phyloP scores from a whole-genome alignment of 1,140 invertebrate genomes.

The Scaptomyza hsui region DNA sequence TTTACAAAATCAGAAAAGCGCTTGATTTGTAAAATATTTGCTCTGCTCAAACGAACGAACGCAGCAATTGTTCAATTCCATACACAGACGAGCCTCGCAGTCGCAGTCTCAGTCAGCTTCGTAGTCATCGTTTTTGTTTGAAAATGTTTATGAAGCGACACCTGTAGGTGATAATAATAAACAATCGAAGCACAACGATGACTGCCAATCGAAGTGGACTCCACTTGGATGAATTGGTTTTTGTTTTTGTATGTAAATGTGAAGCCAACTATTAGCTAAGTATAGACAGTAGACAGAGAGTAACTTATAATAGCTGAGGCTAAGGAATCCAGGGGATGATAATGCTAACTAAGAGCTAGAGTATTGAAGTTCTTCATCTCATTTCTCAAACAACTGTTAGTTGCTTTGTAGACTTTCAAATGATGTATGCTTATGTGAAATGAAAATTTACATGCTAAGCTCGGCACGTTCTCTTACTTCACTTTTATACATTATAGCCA shows the following conservation, averaged over 20 bases:
- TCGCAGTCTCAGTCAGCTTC: constrained; percentile 22
- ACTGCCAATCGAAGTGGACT: constrained; percentile 66
- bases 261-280: constrained; percentile 55
- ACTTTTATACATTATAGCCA: too few species aligned
- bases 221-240: constrained; percentile 8
- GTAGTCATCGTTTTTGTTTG: constrained; percentile 57
- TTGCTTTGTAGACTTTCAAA: too few species aligned
- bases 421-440: too few species aligned
- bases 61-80: constrained; percentile 78
- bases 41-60: constrained; percentile 83
- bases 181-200: constrained; percentile 73
- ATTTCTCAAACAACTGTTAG: too few species aligned
- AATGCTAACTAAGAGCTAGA: too few species aligned
- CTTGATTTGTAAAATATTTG: constrained; percentile 84
- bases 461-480: constrained; percentile 1
- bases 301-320: not conserved
- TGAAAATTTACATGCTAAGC: too few species aligned
- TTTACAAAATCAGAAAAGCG: constrained; percentile 83
- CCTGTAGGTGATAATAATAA: constrained; percentile 82
- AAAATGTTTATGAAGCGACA: constrained; percentile 81
- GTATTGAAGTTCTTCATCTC: too few species aligned
- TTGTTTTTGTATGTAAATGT: constrained; percentile 37
- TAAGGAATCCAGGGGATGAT: too few species aligned
- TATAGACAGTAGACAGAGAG: not conserved
- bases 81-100: constrained; percentile 51